phyloP scores from a whole-genome alignment of 2,797 vertebrate species.

The Rhabdophis nuchalis region DNA sequence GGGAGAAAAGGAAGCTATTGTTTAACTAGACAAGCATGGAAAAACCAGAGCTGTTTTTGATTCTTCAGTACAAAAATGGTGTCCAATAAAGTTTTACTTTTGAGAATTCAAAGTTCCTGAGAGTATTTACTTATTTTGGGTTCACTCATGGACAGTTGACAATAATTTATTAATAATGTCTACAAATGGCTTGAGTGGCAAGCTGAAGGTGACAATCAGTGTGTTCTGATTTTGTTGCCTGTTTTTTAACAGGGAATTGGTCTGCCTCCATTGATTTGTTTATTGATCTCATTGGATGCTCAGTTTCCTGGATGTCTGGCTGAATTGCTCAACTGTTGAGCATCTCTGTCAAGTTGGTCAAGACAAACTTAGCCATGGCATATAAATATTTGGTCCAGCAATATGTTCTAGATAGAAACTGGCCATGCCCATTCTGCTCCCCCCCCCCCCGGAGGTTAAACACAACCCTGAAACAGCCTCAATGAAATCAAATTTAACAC shows the following conservation, averaged over 20 bases:
- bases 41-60: too few relatives aligned
- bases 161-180: not conserved
- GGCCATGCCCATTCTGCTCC: too few relatives aligned
- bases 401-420: not conserved
- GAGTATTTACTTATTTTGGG: too few relatives aligned
- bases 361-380: not conserved
- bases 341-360: not conserved
- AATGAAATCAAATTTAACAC: too few relatives aligned
- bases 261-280: not conserved
- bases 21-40: too few relatives aligned
- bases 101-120: too few relatives aligned
- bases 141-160: too few relatives aligned
- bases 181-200: not conserved
- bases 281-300: not conserved
- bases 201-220: not conserved
- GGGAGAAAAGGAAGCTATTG: too few relatives aligned
- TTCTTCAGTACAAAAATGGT: too few relatives aligned
- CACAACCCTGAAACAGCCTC: too few relatives aligned
- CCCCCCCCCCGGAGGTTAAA: too few relatives aligned
- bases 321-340: not conserved
- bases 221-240: not conserved
- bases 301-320: not conserved
- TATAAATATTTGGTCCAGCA: not conserved
- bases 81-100: too few relatives aligned
- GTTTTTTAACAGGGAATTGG: not conserved